Percentiles rank a stretch among this genome's conserved stretches.
These are phyloP conservation scores for Barnardius zonarius DNA, from an alignment of 2,113 vertebrate species.

Conservation along the genomic window DNA sequence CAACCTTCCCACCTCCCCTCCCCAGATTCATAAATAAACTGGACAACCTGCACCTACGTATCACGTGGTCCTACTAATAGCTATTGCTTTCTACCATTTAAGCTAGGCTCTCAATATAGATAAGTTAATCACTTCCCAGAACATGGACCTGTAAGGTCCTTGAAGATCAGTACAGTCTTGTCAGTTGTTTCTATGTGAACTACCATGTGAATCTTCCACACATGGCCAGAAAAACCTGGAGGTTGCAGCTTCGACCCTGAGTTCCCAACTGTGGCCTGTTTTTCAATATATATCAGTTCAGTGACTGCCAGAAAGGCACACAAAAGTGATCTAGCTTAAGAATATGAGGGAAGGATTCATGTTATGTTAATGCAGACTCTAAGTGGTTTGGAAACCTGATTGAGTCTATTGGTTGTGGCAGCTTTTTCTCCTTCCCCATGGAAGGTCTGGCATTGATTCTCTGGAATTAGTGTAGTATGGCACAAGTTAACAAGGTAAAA, in stretches of 20 bases:
- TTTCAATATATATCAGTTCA: not conserved
- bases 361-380: not conserved
- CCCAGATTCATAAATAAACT: not conserved
- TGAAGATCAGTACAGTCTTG: not conserved
- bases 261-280: not conserved
- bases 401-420: not conserved
- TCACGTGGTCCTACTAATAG: not conserved
- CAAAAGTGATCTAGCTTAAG: no score
- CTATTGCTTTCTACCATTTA: not conserved
- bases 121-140: not conserved
- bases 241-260: fast-evolving
- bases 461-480: not conserved
- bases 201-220: not conserved
- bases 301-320: not conserved
- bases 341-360: not conserved
- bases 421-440: not conserved
- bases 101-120: not conserved
- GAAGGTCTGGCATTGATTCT: not conserved
- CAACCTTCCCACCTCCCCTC: not conserved
- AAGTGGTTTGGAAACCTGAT: not conserved
- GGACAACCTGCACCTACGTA: fast-evolving
- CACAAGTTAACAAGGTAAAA: constrained; percentile 12
- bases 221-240: not conserved
- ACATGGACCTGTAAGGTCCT: fast-evolving
- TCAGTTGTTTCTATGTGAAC: not conserved